Conservation (phyloP, 2,113 vertebrate genomes). For the Strix aluco region DNA sequence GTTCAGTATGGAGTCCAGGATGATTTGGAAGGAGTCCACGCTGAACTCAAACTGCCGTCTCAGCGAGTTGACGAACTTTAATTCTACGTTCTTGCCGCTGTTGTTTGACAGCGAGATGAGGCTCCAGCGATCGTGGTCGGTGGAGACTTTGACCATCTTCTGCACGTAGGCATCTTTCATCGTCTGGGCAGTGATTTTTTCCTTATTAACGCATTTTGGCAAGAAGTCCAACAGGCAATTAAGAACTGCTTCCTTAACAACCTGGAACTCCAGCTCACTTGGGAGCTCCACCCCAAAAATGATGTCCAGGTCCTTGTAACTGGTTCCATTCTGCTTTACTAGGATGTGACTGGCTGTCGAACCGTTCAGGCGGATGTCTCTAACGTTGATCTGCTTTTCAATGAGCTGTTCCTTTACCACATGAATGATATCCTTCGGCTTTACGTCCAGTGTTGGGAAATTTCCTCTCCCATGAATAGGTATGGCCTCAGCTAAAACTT, state of each 20-base stretch:
- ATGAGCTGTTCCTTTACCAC: conserved; percentile 86
- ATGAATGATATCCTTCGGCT: conserved; percentile 91
- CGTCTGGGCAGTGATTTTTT: conserved; percentile 89
- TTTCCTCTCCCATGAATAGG: conserved; percentile 95
- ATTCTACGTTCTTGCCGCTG: conserved; percentile 93
- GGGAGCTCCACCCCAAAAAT: conserved; percentile 92
- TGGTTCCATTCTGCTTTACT: conserved; percentile 87
- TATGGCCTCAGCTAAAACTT: conserved; percentile 88
- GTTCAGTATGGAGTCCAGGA: conserved; percentile 86
- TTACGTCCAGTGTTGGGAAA: conserved; percentile 94
- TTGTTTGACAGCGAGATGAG: conserved; percentile 97
- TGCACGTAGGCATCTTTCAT: conserved; percentile 97
- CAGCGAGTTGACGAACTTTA: conserved; percentile 91
- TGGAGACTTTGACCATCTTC: conserved; percentile 97
- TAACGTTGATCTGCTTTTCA: conserved; percentile 84
- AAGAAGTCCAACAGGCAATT: conserved; percentile 89
- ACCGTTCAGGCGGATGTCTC: conserved; percentile 91
- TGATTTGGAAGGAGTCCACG: conserved; percentile 96
- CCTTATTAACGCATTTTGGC: conserved; percentile 90
- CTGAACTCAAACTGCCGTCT: conserved; percentile 97
- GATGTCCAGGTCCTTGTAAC: conserved; percentile 95
- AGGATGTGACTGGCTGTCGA: conserved; percentile 96
- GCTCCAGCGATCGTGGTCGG: conserved; percentile 91
- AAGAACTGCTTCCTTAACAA: conserved; percentile 92
- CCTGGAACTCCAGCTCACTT: conserved; percentile 89